Conservation (phyloP, 2,113 vertebrate species). For the Lophotis ruficrista region DNA sequence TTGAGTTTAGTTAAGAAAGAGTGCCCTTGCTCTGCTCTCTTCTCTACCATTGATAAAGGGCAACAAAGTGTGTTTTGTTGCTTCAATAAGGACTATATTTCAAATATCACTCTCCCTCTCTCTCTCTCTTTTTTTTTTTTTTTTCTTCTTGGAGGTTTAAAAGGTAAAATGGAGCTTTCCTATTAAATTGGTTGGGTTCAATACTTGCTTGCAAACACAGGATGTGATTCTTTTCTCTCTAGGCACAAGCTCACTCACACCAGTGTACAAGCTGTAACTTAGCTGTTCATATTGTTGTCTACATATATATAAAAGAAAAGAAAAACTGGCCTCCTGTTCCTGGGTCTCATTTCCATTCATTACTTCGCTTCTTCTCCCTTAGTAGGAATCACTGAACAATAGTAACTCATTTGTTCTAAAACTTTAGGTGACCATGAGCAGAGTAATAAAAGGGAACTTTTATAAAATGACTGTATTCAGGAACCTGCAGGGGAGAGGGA, state of each 20-base stretch:
- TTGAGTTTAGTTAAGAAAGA: neutral
- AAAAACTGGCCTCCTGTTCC: neutral
- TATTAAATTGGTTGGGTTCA: neutral
- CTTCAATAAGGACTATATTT: neutral
- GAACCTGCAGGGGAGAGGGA: constrained; percentile 44
- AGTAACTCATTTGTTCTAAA: neutral
- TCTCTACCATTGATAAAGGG: neutral
- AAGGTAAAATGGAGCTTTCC: neutral
- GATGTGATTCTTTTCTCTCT: neutral
- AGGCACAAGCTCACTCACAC: neutral
- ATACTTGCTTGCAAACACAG: neutral
- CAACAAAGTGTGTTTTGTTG: neutral
- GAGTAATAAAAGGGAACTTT: constrained; percentile 56
- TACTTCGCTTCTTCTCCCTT: neutral
- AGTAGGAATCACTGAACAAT: neutral
- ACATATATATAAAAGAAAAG: neutral
- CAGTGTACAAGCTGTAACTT: neutral
- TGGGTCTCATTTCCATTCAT: neutral
- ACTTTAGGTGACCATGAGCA: constrained; percentile 34
- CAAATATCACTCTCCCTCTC: neutral
- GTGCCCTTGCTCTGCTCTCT: neutral
- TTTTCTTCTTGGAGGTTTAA: neutral
- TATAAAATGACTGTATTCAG: constrained; percentile 37
- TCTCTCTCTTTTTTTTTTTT: rapidly evolving
- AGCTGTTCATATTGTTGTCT: neutral